A percentile compares a stretch with the other conserved stretches of the same genome.
Conservation (phyloP, 2,888 invertebrate genomes). For the Hydraecia micacea region DNA sequence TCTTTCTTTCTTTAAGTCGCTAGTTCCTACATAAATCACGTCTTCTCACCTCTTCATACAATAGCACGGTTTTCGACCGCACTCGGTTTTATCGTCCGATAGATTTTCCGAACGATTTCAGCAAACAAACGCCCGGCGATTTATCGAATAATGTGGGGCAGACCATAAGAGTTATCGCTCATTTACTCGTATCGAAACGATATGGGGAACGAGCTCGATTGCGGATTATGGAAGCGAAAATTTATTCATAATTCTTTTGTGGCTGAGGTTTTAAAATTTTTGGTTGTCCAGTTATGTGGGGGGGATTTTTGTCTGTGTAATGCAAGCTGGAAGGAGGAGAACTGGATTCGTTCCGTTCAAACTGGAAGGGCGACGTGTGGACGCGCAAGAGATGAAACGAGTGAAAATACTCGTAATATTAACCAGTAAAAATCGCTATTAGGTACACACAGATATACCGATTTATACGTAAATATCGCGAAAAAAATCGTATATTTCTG, state of each 20-base stretch:
- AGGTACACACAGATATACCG: neutral
- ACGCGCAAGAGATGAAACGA: neutral
- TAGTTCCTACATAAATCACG: conserved; percentile 49
- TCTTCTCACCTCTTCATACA: conserved; percentile 50
- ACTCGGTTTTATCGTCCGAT: conserved; percentile 70
- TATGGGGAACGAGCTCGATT: conserved; percentile 48
- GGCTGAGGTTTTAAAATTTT: conserved; percentile 42
- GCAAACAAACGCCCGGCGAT: conserved; percentile 67
- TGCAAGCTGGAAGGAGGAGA: neutral
- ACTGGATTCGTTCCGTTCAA: neutral
- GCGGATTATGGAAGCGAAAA: conserved; percentile 47
- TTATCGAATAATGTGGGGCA: conserved; percentile 66
- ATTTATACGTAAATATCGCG: neutral
- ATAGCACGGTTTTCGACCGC: conserved; percentile 61
- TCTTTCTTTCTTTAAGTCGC: too few relatives aligned
- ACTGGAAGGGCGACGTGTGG: neutral
- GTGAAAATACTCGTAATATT: too few relatives aligned
- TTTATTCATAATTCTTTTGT: conserved; percentile 64
- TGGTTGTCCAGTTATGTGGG: conserved; percentile 4
- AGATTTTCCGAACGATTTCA: conserved; percentile 71
- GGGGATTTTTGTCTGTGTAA: neutral
- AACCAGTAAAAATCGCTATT: neutral
- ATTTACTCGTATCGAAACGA: conserved; percentile 63
- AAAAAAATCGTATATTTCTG: neutral
- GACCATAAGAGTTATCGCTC: conserved; percentile 65